Evolutionary conservation across 2,113 vertebrate species (phyloP).

Genomic region (Lophius piscatorius): DNA sequence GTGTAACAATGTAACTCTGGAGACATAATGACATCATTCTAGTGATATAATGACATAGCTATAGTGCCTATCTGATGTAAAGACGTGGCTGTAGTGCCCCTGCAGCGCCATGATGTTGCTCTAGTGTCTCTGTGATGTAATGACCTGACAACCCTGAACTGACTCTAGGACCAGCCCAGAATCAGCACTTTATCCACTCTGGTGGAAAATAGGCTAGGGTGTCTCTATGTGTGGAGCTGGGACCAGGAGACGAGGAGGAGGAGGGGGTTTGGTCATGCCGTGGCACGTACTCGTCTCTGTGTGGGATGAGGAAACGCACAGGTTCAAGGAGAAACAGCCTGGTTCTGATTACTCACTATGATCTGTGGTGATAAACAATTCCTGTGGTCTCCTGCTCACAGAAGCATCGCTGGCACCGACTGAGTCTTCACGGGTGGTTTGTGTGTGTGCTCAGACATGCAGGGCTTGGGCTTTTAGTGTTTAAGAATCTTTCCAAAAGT

Average conservation of each 20-base stretch:
- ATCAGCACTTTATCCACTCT: no score
- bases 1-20: no score
- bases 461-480: no score
- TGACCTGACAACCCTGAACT: no score
- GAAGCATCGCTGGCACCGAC: conserved; percentile 58
- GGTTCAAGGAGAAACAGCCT: conserved; percentile 83
- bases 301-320: conserved; percentile 77
- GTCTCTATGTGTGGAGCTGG: conserved; percentile 37
- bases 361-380: conserved; percentile 88
- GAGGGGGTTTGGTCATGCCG: conserved; percentile 57
- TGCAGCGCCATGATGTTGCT: no score
- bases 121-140: no score
- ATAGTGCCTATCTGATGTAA: no score
- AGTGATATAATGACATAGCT: no score
- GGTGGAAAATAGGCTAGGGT: no score
- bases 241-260: conserved; percentile 20
- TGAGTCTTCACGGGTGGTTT: conserved; percentile 49
- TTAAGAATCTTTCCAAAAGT: conserved; percentile 3
- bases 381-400: conserved; percentile 82
- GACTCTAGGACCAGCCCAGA: no score
- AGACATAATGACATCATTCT: no score
- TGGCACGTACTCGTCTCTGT: conserved; percentile 71
- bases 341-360: conserved; percentile 87
- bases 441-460: conserved; percentile 51
- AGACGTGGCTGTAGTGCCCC: no score